phyloP scores from a whole-genome alignment of 1,140 invertebrate species.

The Orchesella cincta region DNA sequence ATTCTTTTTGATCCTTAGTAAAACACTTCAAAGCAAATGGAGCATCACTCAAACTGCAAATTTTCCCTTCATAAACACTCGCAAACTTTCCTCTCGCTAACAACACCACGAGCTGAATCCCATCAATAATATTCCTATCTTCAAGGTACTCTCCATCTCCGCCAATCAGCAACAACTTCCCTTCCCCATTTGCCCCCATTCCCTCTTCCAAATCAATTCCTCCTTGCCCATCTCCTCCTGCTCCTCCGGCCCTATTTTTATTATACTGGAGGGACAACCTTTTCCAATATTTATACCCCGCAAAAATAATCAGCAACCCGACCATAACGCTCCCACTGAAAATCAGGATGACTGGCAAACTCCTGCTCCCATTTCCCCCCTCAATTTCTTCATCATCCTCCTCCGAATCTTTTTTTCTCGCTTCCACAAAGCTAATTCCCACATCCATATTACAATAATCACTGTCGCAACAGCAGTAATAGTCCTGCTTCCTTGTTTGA shows the following conservation, averaged over 20 bases:
- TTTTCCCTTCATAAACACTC: slow-evolving; percentile 36
- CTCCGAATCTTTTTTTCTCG: slow-evolving; percentile 26
- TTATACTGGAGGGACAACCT: not conserved
- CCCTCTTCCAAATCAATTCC: not conserved
- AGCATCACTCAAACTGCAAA: slow-evolving; percentile 19
- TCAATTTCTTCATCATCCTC: slow-evolving; percentile 7
- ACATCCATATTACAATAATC: slow-evolving; percentile 44
- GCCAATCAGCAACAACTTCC: slow-evolving; percentile 34
- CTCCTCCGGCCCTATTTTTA: slow-evolving; percentile 11
- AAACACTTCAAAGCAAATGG: not conserved
- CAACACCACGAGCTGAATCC: slow-evolving; percentile 7
- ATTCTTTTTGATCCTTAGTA: slow-evolving; percentile 42
- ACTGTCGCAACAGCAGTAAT: slow-evolving; percentile 40
- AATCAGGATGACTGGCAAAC: slow-evolving; percentile 23
- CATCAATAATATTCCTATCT: slow-evolving; percentile 7
- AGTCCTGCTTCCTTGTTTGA: not conserved
- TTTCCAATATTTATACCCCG: slow-evolving; percentile 8
- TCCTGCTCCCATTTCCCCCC: not conserved
- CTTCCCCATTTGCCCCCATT: slow-evolving; percentile 32
- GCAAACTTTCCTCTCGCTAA: slow-evolving; percentile 47
- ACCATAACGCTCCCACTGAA: slow-evolving; percentile 1
- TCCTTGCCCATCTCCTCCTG: slow-evolving; percentile 17
- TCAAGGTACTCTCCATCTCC: slow-evolving; percentile 36
- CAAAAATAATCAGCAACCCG: not conserved
- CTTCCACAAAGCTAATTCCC: not conserved